Percentiles rank a stretch among this genome's conserved stretches.
Evolutionary conservation across 2,888 invertebrate genomes (phyloP).

Genomic region (Caenorhabditis sp.): DNA sequence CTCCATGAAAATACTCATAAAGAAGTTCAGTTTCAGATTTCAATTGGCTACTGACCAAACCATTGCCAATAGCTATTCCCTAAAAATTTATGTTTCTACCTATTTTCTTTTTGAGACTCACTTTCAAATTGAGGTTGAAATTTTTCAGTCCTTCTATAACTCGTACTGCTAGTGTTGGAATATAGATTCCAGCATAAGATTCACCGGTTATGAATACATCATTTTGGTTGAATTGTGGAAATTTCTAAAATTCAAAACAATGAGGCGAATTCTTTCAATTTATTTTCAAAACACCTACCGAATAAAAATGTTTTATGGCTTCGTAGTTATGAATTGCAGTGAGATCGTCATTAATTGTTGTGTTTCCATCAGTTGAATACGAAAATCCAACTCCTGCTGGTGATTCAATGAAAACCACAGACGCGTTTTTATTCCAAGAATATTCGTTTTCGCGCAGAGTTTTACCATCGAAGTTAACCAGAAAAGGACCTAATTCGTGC

Average conservation of each 20-base stretch:
- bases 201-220: conserved; percentile 74
- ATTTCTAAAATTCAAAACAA: conserved; percentile 72
- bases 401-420: conserved; percentile 74
- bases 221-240: conserved; percentile 73
- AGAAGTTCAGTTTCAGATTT: conserved; percentile 70
- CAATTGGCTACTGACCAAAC: conserved; percentile 66
- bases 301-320: conserved; percentile 74
- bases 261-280: neutral
- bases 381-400: conserved; percentile 76
- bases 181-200: conserved; percentile 74
- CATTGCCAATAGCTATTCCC: conserved; percentile 71
- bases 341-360: conserved; percentile 70
- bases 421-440: conserved; percentile 72
- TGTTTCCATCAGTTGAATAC: conserved; percentile 73
- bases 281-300: conserved; percentile 12
- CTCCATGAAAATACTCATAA: conserved; percentile 70
- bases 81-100: conserved; percentile 9
- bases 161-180: conserved; percentile 73
- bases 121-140: conserved; percentile 67
- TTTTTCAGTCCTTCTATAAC: conserved; percentile 71
- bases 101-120: conserved; percentile 4
- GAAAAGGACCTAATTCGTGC: conserved; percentile 74
- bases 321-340: conserved; percentile 73
- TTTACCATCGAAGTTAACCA: conserved; percentile 65
- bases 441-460: conserved; percentile 66